A percentile compares a stretch with the other conserved stretches of the same genome.
Evolutionary conservation across 2,113 vertebrate species (phyloP).

Genomic region (Acinonyx jubatus): DNA sequence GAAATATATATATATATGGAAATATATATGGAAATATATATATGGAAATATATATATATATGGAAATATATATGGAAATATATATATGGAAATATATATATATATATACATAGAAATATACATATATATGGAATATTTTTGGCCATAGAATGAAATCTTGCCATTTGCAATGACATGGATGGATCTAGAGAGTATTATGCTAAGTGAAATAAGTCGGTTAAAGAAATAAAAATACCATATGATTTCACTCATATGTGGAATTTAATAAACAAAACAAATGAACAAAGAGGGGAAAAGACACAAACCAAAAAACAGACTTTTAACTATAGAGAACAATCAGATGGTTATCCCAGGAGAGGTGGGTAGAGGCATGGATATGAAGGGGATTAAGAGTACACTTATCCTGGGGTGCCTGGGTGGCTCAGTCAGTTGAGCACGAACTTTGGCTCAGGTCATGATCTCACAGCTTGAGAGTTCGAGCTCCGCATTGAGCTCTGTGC

Average conservation of each 20-base stretch:
- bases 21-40: too few relatives aligned
- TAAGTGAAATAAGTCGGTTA: background rate
- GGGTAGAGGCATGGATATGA: background rate
- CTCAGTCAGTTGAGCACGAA: too few relatives aligned
- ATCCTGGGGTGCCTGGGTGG: background rate
- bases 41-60: too few relatives aligned
- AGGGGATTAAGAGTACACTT: background rate
- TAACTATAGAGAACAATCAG: background rate
- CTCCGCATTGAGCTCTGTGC: fast-evolving
- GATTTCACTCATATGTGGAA: background rate
- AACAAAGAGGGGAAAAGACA: background rate
- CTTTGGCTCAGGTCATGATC: too few relatives aligned
- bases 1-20: too few relatives aligned
- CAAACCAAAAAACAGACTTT: background rate
- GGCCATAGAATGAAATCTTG: background rate
- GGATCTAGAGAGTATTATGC: background rate
- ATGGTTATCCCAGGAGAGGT: background rate
- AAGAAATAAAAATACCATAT: background rate
- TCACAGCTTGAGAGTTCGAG: too few relatives aligned
- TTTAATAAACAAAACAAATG: background rate
- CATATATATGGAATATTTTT: background rate
- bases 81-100: background rate
- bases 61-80: background rate
- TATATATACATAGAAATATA: too few relatives aligned
- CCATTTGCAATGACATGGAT: background rate